Evolutionary conservation across 2,888 invertebrate species (phyloP), one percentile per base, ranked within the genome.

Genomic region (Graphium colonna): DNA sequence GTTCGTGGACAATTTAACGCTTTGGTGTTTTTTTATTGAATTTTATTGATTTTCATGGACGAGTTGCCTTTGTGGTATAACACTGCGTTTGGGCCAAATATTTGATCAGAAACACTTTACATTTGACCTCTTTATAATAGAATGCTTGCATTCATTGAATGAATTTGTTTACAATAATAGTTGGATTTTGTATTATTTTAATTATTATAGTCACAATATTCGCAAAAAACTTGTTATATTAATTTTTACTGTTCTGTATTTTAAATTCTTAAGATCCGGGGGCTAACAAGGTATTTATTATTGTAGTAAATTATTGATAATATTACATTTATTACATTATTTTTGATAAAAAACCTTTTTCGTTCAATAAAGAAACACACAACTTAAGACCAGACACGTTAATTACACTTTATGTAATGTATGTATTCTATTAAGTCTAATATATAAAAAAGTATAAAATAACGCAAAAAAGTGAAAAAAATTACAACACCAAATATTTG

Each of bases 11-110:
- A 51, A 36, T 46, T 40, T 1, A 13, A 47, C 42, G 51, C 26
- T 44, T 36, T 15, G 36, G 38, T 7, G 36, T 51, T 10, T 5
- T 16, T 47, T 43, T 42, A 43, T 52, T 38, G 52, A 28, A 42
- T 18, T 16, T 39, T 10, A 52, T 41, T 2, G 31, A 40, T 33
- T 46, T 45, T 51, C 28, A 40, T 21, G 39, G 31, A 16, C n/a
- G 21, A n/a, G 15, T 31, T 31, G n/a, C 44, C n/a, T 33, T 33
- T 33, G 33, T 33, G 33, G 26, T 33, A 33, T 33, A 26, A 3
- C 26, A 26, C 7, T 7, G 7, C 7, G 10, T 33, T 33, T 33
- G 33, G 33, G n/a, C 2, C 8, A 10, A 33, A 33, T n/a, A 9
- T 33, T 33, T 7, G 10, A 10, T 33, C 33, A 33, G 33, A 3